Conservation (phyloP, 2,113 vertebrate species). For the Megaptera novaeangliae region DNA sequence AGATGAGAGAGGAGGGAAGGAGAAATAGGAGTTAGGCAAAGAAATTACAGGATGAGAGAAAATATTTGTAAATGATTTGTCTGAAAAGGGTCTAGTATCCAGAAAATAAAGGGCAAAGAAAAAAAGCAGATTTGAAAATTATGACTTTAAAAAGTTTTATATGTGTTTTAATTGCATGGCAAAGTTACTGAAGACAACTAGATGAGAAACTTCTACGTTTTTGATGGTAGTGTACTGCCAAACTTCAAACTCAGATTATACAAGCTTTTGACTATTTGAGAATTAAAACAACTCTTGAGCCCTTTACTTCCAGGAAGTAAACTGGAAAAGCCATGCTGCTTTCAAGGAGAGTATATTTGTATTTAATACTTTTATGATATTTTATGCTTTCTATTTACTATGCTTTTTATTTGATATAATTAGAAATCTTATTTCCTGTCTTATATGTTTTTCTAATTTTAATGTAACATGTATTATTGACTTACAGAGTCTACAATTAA, state of each 20-base stretch:
- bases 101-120: neutral
- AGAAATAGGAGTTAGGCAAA: neutral
- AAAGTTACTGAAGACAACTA: neutral
- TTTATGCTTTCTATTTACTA: neutral
- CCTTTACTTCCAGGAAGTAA: neutral
- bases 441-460: neutral
- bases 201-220: neutral
- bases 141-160: neutral
- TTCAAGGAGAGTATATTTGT: neutral
- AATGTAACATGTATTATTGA: neutral
- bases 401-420: neutral
- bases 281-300: neutral
- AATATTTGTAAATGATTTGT: neutral
- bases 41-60: neutral
- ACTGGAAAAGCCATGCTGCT: neutral
- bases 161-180: neutral
- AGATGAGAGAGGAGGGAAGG: neutral
- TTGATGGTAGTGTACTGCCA: neutral
- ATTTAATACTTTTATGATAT: neutral
- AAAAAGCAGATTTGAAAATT: neutral
- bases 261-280: neutral
- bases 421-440: neutral
- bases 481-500: neutral
- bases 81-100: neutral
- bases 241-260: neutral